Evolutionary conservation across 2,113 vertebrate genomes (phyloP).

Genomic region (Saimiri boliviensis): DNA sequence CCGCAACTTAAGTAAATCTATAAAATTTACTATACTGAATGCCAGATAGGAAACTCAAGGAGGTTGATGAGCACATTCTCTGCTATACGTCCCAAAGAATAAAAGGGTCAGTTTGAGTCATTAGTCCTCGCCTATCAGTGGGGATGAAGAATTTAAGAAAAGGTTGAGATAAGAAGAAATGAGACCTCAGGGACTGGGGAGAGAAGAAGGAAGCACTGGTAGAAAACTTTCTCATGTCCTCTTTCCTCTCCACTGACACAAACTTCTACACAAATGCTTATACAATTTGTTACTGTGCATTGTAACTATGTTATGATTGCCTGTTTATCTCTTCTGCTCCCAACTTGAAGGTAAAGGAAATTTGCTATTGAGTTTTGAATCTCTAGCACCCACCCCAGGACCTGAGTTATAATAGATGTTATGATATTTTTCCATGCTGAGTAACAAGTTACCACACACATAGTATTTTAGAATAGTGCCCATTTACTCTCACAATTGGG

Average conservation of each 20-base stretch:
- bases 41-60: neutral
- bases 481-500: neutral
- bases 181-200: neutral
- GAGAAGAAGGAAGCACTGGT: neutral
- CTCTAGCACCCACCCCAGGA: neutral
- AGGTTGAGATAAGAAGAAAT: neutral
- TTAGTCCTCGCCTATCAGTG: neutral
- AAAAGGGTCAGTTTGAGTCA: neutral
- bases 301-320: neutral
- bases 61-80: neutral
- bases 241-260: neutral
- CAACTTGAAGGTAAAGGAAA: neutral
- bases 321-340: neutral
- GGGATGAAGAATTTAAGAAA: neutral
- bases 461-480: neutral
- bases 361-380: neutral
- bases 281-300: neutral
- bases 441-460: neutral
- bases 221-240: neutral
- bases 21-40: neutral
- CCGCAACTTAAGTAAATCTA: neutral
- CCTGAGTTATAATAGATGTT: neutral
- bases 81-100: neutral
- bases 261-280: neutral
- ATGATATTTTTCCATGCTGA: neutral